phyloP scores from a whole-genome alignment of 2,113 vertebrate species.

The Gymnorhina tibicen region DNA sequence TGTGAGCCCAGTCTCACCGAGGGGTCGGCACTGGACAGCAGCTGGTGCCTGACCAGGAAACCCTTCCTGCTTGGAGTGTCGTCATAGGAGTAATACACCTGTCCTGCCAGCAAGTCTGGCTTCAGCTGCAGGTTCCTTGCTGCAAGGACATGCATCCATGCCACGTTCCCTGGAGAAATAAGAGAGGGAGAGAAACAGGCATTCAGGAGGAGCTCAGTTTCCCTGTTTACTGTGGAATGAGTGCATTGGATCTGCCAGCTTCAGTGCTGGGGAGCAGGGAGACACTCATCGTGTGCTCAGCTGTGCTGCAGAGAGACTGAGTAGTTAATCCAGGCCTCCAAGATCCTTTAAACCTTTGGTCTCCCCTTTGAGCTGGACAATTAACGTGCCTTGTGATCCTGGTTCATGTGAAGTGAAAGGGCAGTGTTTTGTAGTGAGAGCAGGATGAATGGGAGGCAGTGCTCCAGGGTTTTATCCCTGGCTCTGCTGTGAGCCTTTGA shows the following conservation, averaged over 20 bases:
- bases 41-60: background rate
- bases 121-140: constrained; percentile 27
- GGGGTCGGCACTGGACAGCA: background rate
- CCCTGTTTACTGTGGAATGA: background rate
- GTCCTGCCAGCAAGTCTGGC: background rate
- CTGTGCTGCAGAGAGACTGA: background rate
- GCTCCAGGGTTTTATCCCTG: background rate
- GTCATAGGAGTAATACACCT: constrained; percentile 20
- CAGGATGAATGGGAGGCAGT: constrained; percentile 3
- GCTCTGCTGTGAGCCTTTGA: constrained; percentile 35
- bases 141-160: constrained; percentile 55
- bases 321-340: background rate
- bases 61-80: background rate
- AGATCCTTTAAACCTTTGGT: constrained; percentile 10
- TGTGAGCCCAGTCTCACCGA: background rate
- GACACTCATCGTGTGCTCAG: background rate
- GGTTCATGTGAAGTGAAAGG: background rate
- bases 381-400: constrained; percentile 14
- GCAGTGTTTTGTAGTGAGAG: background rate
- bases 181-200: background rate
- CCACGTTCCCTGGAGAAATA: constrained; percentile 23
- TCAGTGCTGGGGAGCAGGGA: background rate
- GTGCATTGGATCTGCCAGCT: background rate
- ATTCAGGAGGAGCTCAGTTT: background rate
- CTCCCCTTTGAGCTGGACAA: constrained; percentile 18